Conservation (phyloP, 2,797 vertebrate genomes). For the Diceros bicornis region DNA sequence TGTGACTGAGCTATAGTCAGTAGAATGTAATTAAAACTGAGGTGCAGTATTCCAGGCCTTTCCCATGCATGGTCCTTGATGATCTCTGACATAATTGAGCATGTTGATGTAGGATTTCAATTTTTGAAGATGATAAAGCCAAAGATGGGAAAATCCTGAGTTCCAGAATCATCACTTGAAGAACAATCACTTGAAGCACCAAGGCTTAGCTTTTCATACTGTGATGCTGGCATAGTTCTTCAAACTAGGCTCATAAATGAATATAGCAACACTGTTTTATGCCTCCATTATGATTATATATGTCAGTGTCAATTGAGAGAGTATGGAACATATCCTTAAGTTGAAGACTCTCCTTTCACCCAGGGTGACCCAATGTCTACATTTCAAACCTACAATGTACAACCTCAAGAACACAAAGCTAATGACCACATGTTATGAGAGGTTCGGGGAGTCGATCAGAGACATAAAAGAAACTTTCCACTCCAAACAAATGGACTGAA, state of each 20-base stretch:
- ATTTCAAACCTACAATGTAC: background rate
- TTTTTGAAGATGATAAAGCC: background rate
- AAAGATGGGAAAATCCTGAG: background rate
- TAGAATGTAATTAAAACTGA: background rate
- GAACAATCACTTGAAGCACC: background rate
- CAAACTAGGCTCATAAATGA: background rate
- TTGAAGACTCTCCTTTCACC: background rate
- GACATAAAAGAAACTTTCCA: too few relatives aligned
- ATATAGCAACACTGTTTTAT: background rate
- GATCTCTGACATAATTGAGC: background rate
- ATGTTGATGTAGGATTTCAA: background rate
- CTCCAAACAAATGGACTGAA: too few relatives aligned
- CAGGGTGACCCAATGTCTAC: background rate
- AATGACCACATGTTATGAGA: background rate
- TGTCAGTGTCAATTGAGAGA: background rate
- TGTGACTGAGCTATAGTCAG: background rate
- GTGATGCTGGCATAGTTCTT: background rate
- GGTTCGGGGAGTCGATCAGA: too few relatives aligned
- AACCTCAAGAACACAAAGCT: background rate
- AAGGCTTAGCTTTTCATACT: background rate
- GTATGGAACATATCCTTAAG: background rate
- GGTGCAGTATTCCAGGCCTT: background rate
- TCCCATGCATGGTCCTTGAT: background rate
- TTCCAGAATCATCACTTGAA: background rate
- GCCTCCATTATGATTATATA: background rate